Percentiles rank a stretch among this genome's conserved stretches.
Evolutionary conservation across 2,888 invertebrate species (phyloP).

Genomic region (Baccha elongata): DNA sequence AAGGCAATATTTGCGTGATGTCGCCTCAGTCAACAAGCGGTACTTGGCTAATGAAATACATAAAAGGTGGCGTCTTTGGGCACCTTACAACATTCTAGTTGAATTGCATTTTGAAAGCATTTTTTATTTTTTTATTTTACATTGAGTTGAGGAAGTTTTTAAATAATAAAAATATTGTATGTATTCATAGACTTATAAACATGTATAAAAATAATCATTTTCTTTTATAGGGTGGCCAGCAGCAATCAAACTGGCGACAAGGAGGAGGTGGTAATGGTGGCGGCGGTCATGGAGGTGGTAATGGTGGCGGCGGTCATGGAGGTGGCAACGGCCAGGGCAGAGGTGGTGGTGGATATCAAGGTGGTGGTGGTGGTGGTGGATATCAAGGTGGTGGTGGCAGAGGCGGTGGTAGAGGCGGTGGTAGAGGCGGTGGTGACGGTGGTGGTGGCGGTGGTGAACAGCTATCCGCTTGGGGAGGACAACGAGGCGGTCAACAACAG

Average conservation of each 20-base stretch:
- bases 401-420: conserved; percentile 17
- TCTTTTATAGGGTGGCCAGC: conserved; percentile 32
- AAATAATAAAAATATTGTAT: no score
- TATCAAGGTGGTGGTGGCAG: conserved; percentile 15
- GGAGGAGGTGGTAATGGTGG: conserved; percentile 12
- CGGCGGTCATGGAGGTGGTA: neutral
- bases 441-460: conserved; percentile 17
- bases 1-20: no score
- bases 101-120: no score
- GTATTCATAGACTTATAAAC: no score
- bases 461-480: conserved; percentile 16
- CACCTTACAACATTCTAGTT: no score
- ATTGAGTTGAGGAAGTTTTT: no score
- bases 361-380: conserved; percentile 15
- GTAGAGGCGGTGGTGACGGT: neutral
- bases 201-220: no score
- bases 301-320: conserved; percentile 17
- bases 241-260: conserved; percentile 50
- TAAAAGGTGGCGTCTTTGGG: no score
- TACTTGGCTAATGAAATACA: no score
- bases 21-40: no score
- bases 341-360: neutral
- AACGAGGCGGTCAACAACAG: conserved; percentile 15
- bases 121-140: no score
- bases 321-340: neutral